Evolutionary conservation across 2,888 invertebrate species (phyloP).

Genomic region (Phengaris alcon): DNA sequence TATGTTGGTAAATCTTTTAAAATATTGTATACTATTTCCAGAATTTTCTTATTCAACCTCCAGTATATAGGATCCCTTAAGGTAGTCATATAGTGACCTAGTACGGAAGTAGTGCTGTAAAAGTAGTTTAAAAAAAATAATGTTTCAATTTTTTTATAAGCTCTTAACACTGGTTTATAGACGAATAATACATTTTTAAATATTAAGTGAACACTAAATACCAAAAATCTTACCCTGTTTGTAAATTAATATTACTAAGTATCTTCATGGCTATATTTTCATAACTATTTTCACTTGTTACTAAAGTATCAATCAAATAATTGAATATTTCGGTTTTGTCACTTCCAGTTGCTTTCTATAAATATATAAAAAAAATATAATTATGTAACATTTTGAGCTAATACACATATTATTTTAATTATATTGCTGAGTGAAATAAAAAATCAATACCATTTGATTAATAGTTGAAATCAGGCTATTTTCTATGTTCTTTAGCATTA

Average conservation of each 20-base stretch:
- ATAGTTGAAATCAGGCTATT: constrained; percentile 54
- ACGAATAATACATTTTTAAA: no score
- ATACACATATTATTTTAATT: constrained; percentile 35
- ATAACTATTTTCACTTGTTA: constrained; percentile 61
- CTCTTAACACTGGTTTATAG: no score
- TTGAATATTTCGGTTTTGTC: constrained; percentile 66
- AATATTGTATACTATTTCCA: constrained; percentile 77
- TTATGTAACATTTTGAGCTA: constrained; percentile 30
- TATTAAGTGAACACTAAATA: constrained; percentile 28
- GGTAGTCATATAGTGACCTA: constrained; percentile 78
- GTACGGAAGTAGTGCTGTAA: constrained; percentile 51
- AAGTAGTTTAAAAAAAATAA: constrained; percentile 33
- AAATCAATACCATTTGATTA: constrained; percentile 56
- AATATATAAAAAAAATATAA: constrained; percentile 38
- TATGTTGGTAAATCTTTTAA: constrained; percentile 78
- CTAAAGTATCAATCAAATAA: constrained; percentile 63
- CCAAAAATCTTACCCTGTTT: constrained; percentile 50
- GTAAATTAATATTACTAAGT: constrained; percentile 47
- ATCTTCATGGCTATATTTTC: constrained; percentile 55
- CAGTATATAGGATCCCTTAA: constrained; percentile 86
- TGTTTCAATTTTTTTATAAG: no score
- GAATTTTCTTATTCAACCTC: constrained; percentile 81
- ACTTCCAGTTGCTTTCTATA: constrained; percentile 60
- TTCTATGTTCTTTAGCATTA: constrained; percentile 59
- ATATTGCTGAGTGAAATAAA: not conserved